Conservation (phyloP, 1,140 invertebrate species). For the Phortica variegata region DNA sequence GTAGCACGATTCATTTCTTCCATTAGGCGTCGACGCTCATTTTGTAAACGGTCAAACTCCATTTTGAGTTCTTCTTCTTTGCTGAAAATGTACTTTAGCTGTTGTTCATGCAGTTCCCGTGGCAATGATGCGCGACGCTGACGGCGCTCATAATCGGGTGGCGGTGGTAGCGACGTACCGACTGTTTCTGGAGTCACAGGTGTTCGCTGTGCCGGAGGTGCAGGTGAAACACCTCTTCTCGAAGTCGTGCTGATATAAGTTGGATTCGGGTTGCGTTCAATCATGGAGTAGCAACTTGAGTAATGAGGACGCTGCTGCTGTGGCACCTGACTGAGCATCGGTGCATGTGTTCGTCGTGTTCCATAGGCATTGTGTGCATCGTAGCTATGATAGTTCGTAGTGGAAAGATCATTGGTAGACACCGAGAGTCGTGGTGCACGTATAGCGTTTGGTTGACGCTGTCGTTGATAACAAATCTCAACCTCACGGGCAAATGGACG, state of each 20-base stretch:
- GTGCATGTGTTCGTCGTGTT: slow-evolving; percentile 33
- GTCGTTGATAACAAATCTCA: slow-evolving; percentile 51
- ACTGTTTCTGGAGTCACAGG: slow-evolving; percentile 22
- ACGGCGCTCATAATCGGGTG: slow-evolving; percentile 49
- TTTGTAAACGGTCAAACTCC: slow-evolving; percentile 63
- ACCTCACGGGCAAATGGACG: slow-evolving; percentile 48
- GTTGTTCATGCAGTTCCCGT: slow-evolving; percentile 67
- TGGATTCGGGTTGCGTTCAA: slow-evolving; percentile 58
- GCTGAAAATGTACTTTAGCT: slow-evolving; percentile 68
- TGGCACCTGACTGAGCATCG: slow-evolving; percentile 39
- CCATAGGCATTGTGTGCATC: slow-evolving; percentile 43
- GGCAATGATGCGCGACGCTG: slow-evolving; percentile 64
- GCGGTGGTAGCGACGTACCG: slow-evolving; percentile 44
- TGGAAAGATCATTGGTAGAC: slow-evolving; percentile 47
- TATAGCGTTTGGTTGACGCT: slow-evolving; percentile 25
- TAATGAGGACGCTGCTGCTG: slow-evolving; percentile 42
- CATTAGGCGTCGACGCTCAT: slow-evolving; percentile 59
- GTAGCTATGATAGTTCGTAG: slow-evolving; percentile 23
- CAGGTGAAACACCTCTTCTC: slow-evolving; percentile 59
- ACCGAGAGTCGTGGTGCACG: slow-evolving; percentile 40
- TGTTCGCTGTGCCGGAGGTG: slow-evolving; percentile 58
- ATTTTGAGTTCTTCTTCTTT: slow-evolving; percentile 67
- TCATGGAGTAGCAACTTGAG: slow-evolving; percentile 56
- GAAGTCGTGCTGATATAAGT: slow-evolving; percentile 57
- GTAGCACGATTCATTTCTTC: slow-evolving; percentile 52